These are phyloP conservation scores for Heliconius charithonia DNA, from an alignment of 2,888 invertebrate species.

Conservation along the genomic window DNA sequence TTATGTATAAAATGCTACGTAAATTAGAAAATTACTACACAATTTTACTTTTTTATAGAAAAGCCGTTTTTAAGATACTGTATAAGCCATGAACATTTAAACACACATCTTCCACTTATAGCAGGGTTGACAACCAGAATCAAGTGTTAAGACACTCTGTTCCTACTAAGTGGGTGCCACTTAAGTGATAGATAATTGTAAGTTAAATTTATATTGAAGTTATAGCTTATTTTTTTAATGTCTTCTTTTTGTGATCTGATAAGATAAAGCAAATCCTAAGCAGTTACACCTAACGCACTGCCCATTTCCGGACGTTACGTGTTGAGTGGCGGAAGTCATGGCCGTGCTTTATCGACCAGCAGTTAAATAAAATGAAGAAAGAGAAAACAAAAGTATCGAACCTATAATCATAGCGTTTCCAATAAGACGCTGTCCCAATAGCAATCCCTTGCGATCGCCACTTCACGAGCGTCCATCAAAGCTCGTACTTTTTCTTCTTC, in stretches of 20 bases:
- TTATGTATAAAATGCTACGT: slow-evolving; percentile 1
- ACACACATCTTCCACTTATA: not conserved
- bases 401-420: not conserved
- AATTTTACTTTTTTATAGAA: not conserved
- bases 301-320: not conserved
- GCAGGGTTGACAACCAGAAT: not conserved
- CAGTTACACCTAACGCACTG: not conserved
- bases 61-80: too few relatives aligned
- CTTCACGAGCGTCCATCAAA: too few relatives aligned
- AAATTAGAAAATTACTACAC: not conserved
- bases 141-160: not conserved
- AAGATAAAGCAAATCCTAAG: not conserved
- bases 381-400: not conserved
- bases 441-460: too few relatives aligned
- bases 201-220: too few relatives aligned
- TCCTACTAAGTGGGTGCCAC: too few relatives aligned
- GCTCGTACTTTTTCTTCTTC: too few relatives aligned
- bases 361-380: not conserved
- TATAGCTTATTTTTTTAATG: too few relatives aligned
- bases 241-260: too few relatives aligned
- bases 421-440: not conserved
- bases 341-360: not conserved
- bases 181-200: too few relatives aligned
- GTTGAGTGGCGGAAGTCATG: not conserved
- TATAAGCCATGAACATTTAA: too few relatives aligned